These are phyloP conservation scores for Cryptophagus acutangulus DNA, from an alignment of 2,888 invertebrate genomes.

Conservation along the genomic window DNA sequence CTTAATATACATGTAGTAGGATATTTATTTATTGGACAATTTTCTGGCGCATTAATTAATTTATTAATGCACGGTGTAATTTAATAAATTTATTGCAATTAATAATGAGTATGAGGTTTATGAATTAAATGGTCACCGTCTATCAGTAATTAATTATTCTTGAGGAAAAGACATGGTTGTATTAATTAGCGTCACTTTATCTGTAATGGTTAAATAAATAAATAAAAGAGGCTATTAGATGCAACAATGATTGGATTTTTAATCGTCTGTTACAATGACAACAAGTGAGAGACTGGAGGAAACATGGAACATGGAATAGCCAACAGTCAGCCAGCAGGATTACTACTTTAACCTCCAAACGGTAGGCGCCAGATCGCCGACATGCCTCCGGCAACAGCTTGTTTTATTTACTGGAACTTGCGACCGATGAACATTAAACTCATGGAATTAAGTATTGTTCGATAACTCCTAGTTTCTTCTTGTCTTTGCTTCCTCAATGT, in stretches of 20 bases:
- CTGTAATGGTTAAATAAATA: too few relatives aligned
- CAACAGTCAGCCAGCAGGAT: slow-evolving; percentile 23
- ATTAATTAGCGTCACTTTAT: too few relatives aligned
- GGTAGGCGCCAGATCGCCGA: slow-evolving; percentile 43
- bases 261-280: slow-evolving; percentile 28
- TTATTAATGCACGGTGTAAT: too few relatives aligned
- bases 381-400: slow-evolving; percentile 33
- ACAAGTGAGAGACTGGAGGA: slow-evolving; percentile 21
- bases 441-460: slow-evolving; percentile 32
- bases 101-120: too few relatives aligned
- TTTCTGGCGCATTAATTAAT: too few relatives aligned
- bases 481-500: slow-evolving; percentile 28
- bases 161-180: too few relatives aligned
- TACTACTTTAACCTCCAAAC: slow-evolving; percentile 39
- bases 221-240: too few relatives aligned
- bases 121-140: too few relatives aligned
- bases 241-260: background rate
- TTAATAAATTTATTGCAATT: too few relatives aligned
- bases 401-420: slow-evolving; percentile 32
- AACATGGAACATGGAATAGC: slow-evolving; percentile 23
- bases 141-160: too few relatives aligned
- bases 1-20: too few relatives aligned
- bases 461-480: slow-evolving; percentile 29
- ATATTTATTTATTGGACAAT: too few relatives aligned
- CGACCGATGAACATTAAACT: slow-evolving; percentile 27